Conservation (phyloP, 2,797 vertebrate genomes). For the Heterohyrax brucei region DNA sequence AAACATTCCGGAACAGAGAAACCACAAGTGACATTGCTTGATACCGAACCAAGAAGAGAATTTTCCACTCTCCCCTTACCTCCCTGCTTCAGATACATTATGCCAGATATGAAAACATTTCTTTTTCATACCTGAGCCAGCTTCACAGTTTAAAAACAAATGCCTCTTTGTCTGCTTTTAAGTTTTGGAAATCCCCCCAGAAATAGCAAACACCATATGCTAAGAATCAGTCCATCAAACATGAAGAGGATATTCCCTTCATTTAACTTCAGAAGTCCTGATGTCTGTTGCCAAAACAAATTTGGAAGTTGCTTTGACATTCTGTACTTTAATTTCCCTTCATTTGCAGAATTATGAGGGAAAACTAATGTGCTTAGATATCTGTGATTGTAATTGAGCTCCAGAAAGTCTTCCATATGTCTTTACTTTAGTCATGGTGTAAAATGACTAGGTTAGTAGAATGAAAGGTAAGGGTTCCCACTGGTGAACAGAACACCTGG, state of each 20-base stretch:
- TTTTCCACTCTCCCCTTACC: neutral
- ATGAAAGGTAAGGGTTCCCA: slow-evolving; percentile 14
- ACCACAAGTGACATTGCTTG: neutral
- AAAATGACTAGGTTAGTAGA: neutral
- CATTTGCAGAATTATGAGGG: slow-evolving; percentile 57
- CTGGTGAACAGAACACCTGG: slow-evolving; percentile 2
- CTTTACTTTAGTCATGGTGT: slow-evolving; percentile 19
- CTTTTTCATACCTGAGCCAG: slow-evolving; percentile 65
- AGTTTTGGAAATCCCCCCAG: slow-evolving; percentile 85
- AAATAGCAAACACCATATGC: slow-evolving; percentile 83
- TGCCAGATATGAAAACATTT: slow-evolving; percentile 82
- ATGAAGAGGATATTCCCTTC: slow-evolving; percentile 80
- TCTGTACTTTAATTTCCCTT: slow-evolving; percentile 67
- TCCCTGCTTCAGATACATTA: neutral
- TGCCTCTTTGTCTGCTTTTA: slow-evolving; percentile 75
- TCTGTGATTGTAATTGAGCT: slow-evolving; percentile 58
- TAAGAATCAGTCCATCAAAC: slow-evolving; percentile 84
- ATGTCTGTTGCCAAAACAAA: slow-evolving; percentile 85
- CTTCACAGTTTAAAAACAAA: slow-evolving; percentile 79
- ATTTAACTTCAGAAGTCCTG: slow-evolving; percentile 77
- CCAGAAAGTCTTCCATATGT: slow-evolving; percentile 29
- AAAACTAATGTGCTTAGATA: slow-evolving; percentile 15
- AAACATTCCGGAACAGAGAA: slow-evolving; percentile 15
- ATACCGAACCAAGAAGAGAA: slow-evolving; percentile 49
- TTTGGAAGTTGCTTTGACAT: slow-evolving; percentile 82